These are phyloP conservation scores for Caenorhabditis wallacei DNA, from an alignment of 2,888 invertebrate species.

Conservation along the genomic window DNA sequence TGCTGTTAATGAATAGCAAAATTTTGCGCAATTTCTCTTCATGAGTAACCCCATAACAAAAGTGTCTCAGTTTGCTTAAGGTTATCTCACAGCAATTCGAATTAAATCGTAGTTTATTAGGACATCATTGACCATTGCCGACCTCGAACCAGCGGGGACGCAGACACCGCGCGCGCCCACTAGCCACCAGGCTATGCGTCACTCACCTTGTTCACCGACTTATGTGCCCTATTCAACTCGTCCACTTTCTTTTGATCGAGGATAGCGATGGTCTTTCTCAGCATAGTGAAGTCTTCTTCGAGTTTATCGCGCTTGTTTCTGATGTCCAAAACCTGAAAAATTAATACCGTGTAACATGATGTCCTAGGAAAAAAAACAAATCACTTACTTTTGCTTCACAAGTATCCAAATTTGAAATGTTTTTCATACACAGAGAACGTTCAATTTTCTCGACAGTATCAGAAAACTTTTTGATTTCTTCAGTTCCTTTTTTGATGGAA, in stretches of 20 bases:
- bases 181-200: constrained; percentile 40
- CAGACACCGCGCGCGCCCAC: constrained; percentile 1
- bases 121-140: constrained; percentile 58
- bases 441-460: constrained; percentile 30
- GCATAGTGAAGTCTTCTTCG: constrained; percentile 88
- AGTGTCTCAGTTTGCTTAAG: constrained; percentile 58
- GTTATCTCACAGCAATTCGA: constrained; percentile 68
- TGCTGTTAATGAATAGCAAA: too few species aligned
- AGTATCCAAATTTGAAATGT: constrained; percentile 46
- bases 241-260: constrained; percentile 94
- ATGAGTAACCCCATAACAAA: too few species aligned
- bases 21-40: too few species aligned
- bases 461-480: constrained; percentile 18
- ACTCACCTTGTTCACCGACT: constrained; percentile 88
- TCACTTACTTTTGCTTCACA: constrained; percentile 41
- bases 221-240: constrained; percentile 90
- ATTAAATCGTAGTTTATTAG: constrained; percentile 70
- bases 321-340: constrained; percentile 87
- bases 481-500: constrained; percentile 8
- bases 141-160: constrained; percentile 49
- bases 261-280: constrained; percentile 90
- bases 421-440: constrained; percentile 36
- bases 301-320: constrained; percentile 89
- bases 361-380: not conserved
- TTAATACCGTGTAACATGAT: not conserved